Evolutionary conservation across 2,888 invertebrate genomes (phyloP).

Genomic region (Linnaemya vulpina): DNA sequence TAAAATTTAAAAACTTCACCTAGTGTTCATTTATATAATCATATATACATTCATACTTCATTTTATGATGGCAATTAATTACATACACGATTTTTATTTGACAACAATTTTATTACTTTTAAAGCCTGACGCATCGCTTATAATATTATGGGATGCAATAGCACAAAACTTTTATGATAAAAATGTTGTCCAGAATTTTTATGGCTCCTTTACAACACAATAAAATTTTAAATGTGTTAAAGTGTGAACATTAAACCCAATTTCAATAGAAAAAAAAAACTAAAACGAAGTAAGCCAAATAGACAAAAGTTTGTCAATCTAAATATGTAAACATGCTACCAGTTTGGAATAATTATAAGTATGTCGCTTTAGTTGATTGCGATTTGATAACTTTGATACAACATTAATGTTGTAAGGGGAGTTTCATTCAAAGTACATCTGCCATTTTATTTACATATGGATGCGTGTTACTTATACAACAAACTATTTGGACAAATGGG

Average conservation of each 20-base stretch:
- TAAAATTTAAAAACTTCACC: background rate
- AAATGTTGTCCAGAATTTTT: conserved; percentile 53
- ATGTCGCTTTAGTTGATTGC: conserved; percentile 19
- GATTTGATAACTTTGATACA: conserved; percentile 44
- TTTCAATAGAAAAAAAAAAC: background rate
- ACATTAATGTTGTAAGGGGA: background rate
- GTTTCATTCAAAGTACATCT: conserved; percentile 8
- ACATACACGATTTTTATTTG: conserved; percentile 13
- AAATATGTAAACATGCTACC: background rate
- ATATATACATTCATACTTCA: background rate
- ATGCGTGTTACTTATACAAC: conserved; percentile 11
- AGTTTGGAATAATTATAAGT: conserved; percentile 3
- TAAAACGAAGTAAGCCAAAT: background rate
- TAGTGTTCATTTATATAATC: background rate
- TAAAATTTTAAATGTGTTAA: conserved; percentile 58
- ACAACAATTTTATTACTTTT: conserved; percentile 17
- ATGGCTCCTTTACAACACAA: conserved; percentile 47
- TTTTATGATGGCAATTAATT: conserved; percentile 29
- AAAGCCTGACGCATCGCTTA: background rate
- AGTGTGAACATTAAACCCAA: conserved; percentile 52
- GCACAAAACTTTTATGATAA: conserved; percentile 7
- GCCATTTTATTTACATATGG: background rate
- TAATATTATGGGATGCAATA: background rate
- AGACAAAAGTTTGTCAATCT: conserved; percentile 35
- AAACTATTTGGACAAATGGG: conserved; percentile 27